A percentile compares a stretch with the other conserved stretches of the same genome.
Evolutionary conservation across 2,888 invertebrate species (phyloP).

Genomic region (Acronicta psi): DNA sequence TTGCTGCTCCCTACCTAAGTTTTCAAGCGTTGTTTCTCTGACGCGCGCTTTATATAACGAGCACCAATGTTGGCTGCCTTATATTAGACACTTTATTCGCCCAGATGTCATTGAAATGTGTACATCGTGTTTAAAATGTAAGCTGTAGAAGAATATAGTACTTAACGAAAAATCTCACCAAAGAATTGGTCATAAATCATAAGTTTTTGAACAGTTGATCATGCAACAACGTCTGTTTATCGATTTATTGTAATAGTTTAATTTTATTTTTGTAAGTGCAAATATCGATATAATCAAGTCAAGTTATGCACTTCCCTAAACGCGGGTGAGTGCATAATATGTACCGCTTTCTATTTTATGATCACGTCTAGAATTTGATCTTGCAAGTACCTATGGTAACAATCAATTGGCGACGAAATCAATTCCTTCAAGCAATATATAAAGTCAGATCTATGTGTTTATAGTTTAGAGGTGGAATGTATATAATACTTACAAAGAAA

Average conservation of each 20-base stretch:
- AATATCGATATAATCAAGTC: not conserved
- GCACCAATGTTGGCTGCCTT: slow-evolving; percentile 70
- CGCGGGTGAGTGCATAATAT: not conserved
- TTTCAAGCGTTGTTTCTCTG: slow-evolving; percentile 41
- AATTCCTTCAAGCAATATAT: slow-evolving; percentile 52
- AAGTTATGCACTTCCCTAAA: not conserved
- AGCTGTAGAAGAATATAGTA: slow-evolving; percentile 36
- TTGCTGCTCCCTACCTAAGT: slow-evolving; percentile 62
- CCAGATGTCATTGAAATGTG: slow-evolving; percentile 16
- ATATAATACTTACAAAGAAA: slow-evolving; percentile 26
- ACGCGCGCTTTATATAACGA: slow-evolving; percentile 54
- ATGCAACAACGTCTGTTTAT: no score
- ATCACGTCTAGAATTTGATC: not conserved
- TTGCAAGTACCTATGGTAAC: not conserved
- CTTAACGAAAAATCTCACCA: no score
- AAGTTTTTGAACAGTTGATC: no score
- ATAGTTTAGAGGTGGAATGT: slow-evolving; percentile 36
- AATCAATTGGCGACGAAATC: slow-evolving; percentile 16
- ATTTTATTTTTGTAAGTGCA: not conserved
- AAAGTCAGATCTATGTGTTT: slow-evolving; percentile 50
- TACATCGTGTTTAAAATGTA: slow-evolving; percentile 15
- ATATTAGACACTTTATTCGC: slow-evolving; percentile 24
- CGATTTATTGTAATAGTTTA: no score
- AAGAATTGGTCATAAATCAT: no score
- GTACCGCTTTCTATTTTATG: not conserved